phyloP scores from a whole-genome alignment of 2,888 invertebrate species.

The Agrenia bidenticulata region DNA sequence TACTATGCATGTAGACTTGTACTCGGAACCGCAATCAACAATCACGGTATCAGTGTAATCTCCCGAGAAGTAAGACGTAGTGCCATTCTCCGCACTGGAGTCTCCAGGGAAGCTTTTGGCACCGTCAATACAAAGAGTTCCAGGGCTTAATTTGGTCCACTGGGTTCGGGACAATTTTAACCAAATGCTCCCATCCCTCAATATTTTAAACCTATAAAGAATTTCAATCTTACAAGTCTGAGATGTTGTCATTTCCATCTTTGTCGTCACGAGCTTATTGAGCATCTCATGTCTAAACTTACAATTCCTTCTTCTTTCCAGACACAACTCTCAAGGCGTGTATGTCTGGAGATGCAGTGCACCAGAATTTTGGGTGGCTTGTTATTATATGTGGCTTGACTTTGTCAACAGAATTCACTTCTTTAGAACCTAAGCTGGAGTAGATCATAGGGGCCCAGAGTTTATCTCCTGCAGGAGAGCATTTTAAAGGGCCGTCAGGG shows the following conservation, averaged over 20 bases:
- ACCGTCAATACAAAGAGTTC: slow-evolving; percentile 36
- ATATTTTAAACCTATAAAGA: slow-evolving; percentile 38
- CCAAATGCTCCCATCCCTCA: slow-evolving; percentile 35
- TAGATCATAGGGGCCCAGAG: background rate
- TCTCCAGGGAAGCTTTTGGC: slow-evolving; percentile 18
- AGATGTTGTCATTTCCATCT: too few relatives aligned
- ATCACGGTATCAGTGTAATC: slow-evolving; percentile 36
- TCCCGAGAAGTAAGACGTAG: slow-evolving; percentile 26
- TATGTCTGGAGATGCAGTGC: slow-evolving; percentile 21
- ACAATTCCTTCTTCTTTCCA: background rate
- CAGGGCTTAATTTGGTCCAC: slow-evolving; percentile 29
- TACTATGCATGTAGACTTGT: slow-evolving; percentile 8
- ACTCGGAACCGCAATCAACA: slow-evolving; percentile 30
- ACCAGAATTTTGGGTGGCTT: slow-evolving; percentile 44
- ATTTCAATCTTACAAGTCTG: too few relatives aligned
- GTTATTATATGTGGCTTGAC: slow-evolving; percentile 38
- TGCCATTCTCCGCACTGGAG: background rate
- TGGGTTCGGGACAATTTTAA: slow-evolving; percentile 33
- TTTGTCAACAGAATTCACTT: slow-evolving; percentile 14
- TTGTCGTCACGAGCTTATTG: too few relatives aligned
- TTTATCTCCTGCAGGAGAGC: slow-evolving; percentile 23
- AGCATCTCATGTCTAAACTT: too few relatives aligned
- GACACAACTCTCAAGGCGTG: slow-evolving; percentile 23
- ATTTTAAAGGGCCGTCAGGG: slow-evolving; percentile 32
- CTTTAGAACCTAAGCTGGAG: slow-evolving; percentile 14